phyloP scores from a whole-genome alignment of 1,140 invertebrate species.

The Brachionus rubens region DNA sequence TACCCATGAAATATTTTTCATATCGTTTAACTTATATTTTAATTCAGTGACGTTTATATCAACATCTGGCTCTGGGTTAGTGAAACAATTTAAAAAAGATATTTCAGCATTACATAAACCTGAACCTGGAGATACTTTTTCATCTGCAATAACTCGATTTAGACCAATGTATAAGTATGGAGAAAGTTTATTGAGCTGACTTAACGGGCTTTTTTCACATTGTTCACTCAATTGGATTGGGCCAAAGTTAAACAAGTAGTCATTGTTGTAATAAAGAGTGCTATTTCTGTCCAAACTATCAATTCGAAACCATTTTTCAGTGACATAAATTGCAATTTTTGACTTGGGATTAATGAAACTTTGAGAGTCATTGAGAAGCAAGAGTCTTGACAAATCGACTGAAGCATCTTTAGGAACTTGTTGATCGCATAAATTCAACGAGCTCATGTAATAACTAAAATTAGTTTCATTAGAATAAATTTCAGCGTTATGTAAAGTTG shows the following conservation, averaged over 20 bases:
- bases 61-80: background rate
- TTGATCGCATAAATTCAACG: constrained; percentile 34
- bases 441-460: constrained; percentile 38
- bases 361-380: constrained; percentile 8
- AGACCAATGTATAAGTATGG: constrained; percentile 38
- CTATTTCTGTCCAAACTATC: constrained; percentile 35
- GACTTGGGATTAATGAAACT: constrained; percentile 23
- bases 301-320: constrained; percentile 32
- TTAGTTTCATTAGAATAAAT: constrained; percentile 38
- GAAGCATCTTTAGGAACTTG: background rate
- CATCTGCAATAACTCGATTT: constrained; percentile 22
- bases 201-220: constrained; percentile 22
- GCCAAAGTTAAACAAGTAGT: constrained; percentile 24
- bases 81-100: constrained; percentile 37
- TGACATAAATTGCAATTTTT: constrained; percentile 24
- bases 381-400: background rate
- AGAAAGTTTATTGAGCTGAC: constrained; percentile 6
- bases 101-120: constrained; percentile 28
- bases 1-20: constrained; percentile 30
- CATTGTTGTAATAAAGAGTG: constrained; percentile 24
- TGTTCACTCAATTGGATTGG: background rate
- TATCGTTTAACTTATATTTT: background rate
- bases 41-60: constrained; percentile 32
- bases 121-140: constrained; percentile 1
- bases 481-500: constrained; percentile 11